A percentile compares a stretch with the other conserved stretches of the same genome.
phyloP scores from a whole-genome alignment of 2,113 vertebrate genomes.

The Indri indri region DNA sequence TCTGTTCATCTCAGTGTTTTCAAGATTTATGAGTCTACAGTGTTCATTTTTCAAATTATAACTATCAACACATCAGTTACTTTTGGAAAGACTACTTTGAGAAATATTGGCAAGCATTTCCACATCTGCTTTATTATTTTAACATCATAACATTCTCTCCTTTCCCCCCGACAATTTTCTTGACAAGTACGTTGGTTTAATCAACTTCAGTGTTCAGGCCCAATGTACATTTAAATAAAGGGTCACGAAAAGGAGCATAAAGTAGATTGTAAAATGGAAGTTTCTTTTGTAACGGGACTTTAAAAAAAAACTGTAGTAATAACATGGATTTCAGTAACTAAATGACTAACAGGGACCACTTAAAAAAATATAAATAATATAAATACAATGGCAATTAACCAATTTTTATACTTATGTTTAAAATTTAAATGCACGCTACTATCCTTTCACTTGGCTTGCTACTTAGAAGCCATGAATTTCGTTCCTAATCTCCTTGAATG shows the following conservation, averaged over 20 bases:
- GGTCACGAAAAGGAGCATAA: constrained; percentile 6
- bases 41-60: constrained; percentile 33
- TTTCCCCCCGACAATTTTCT: not conserved
- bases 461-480: not conserved
- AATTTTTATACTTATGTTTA: constrained; percentile 10
- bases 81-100: constrained; percentile 21
- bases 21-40: constrained; percentile 19
- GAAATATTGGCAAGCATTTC: not conserved
- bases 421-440: constrained; percentile 3
- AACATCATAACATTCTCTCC: not conserved
- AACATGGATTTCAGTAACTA: constrained; percentile 9
- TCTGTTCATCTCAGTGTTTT: not conserved
- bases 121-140: constrained; percentile 8
- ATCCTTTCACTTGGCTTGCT: not conserved
- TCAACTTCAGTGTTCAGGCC: not conserved
- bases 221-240: constrained; percentile 8
- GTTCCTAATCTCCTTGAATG: not conserved
- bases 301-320: not conserved
- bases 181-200: not conserved
- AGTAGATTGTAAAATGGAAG: not conserved
- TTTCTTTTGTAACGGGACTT: not conserved
- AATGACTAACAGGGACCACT: not conserved
- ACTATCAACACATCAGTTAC: not conserved
- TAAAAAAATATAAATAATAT: not conserved
- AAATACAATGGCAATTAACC: not conserved